A percentile compares a stretch with the other conserved stretches of the same genome.
phyloP scores from a whole-genome alignment of 1,140 invertebrate genomes.

The Drosophila athabasca region DNA sequence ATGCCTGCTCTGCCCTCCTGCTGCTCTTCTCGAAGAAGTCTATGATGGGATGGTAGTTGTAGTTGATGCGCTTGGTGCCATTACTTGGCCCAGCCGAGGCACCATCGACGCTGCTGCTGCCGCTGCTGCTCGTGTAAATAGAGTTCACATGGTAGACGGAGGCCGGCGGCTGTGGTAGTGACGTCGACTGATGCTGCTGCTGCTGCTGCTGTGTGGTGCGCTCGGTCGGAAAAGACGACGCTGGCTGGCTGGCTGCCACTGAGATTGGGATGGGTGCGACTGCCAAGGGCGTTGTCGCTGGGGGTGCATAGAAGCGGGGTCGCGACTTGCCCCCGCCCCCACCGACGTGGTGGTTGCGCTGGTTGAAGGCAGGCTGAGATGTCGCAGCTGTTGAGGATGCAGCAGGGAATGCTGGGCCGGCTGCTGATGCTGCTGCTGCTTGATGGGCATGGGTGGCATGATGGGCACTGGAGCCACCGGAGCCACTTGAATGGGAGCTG shows the following conservation, averaged over 20 bases:
- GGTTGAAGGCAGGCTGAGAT: conserved; percentile 52
- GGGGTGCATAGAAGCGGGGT: conserved; percentile 73
- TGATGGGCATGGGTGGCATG: conserved; percentile 80
- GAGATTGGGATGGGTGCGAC: conserved; percentile 17
- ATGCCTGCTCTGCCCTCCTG: conserved; percentile 37
- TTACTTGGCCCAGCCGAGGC: conserved; percentile 7
- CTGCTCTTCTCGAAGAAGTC: conserved; percentile 88
- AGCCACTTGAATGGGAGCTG: conserved; percentile 33
- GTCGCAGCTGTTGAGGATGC: conserved; percentile 52
- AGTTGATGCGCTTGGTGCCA: conserved; percentile 87
- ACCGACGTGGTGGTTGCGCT: background rate
- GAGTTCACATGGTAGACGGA: conserved; percentile 63
- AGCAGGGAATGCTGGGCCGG: conserved; percentile 27
- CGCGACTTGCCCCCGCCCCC: conserved; percentile 55
- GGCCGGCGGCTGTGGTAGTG: conserved; percentile 52
- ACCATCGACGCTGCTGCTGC: conserved; percentile 12
- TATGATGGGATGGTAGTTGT: conserved; percentile 93
- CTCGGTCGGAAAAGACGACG: conserved; percentile 61
- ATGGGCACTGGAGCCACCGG: background rate
- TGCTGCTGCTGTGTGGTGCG: conserved; percentile 43
- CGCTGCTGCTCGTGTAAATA: conserved; percentile 41
- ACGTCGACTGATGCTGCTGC: conserved; percentile 59
- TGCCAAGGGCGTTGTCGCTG: conserved; percentile 39
- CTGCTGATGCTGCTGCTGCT: conserved; percentile 77
- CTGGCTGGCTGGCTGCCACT: conserved; percentile 38